Evolutionary conservation across 1,140 invertebrate genomes (phyloP), one percentile per base, ranked within the genome.

Genomic region (Calliopsis andreniformis): DNA sequence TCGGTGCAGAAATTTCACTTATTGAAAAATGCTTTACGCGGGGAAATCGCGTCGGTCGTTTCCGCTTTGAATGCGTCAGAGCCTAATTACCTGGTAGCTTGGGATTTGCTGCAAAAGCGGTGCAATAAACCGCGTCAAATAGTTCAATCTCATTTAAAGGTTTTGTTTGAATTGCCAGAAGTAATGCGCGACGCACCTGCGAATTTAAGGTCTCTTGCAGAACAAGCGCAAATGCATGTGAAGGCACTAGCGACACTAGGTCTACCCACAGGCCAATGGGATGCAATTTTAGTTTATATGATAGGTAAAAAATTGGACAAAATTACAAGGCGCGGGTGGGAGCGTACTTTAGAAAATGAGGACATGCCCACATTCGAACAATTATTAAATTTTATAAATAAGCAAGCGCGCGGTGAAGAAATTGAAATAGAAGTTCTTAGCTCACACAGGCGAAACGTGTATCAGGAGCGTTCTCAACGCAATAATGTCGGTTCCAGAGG

Each of bases 1-100:
- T 35, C 76, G 1, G 79, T 85, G 62, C 82, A 87, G 14, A 87
- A 87, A 59, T 86, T 88, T 75, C 80, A 86, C 20, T 89, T 87
- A 56, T 55, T 87, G 25, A 70, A 76, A 58, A 78, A 80, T 25
- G 72, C 80, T 0, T 49, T 88, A 20, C 63, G 72, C 25, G 84
- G 75, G 3, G 76, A 78, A 62, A 79, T 84, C 0, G 12, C 77
- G 6, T 56, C 83, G 45, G 56, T 83, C 12, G 86, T 89, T 28
- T 45, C 69, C 6, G 78, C 79, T 18, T 68, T 89, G 8, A 79
- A 77, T 3, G 69, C 71, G 0, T 76, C 82, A 0, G 78, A 76
- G 32, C 55, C 49, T 55, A 86, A 87, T 58, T 88, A 85, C 71
- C 25, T 16, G 0, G 35, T 78, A 12, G 83, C 86, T 2, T 80